Conservation (phyloP, 2,113 vertebrate species). For the Maccullochella peelii region DNA sequence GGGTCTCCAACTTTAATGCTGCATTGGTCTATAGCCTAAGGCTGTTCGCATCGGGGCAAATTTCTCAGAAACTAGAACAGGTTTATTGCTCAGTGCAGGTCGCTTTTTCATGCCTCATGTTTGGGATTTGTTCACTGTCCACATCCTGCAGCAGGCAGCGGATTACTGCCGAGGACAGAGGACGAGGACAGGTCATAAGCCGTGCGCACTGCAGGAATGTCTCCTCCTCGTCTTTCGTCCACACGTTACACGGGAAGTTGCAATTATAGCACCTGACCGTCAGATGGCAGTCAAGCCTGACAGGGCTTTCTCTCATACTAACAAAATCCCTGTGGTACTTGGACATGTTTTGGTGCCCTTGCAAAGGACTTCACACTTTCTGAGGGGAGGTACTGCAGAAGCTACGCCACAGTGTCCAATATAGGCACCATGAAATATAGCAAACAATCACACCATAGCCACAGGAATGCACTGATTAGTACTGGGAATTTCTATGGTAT, state of each 20-base stretch:
- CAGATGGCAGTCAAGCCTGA: conserved; percentile 43
- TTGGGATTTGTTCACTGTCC: conserved; percentile 11
- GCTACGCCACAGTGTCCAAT: background rate
- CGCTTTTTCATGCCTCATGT: background rate
- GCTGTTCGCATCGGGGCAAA: conserved; percentile 23
- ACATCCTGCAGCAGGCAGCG: conserved; percentile 15
- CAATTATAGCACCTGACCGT: conserved; percentile 53
- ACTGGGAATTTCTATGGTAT: background rate
- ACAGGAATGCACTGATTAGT: background rate
- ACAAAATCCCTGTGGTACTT: background rate
- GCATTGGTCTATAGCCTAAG: background rate
- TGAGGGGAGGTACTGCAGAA: background rate
- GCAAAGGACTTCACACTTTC: background rate
- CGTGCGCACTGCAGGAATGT: conserved; percentile 70
- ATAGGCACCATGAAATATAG: background rate
- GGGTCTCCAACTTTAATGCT: conserved; percentile 44
- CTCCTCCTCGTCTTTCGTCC: conserved; percentile 22
- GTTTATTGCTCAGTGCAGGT: background rate
- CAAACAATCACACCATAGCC: background rate
- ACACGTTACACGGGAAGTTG: conserved; percentile 17
- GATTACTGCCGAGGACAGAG: conserved; percentile 43
- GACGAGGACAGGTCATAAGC: conserved; percentile 55
- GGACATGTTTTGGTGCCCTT: background rate
- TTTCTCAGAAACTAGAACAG: conserved; percentile 18
- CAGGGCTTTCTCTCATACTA: background rate